A percentile compares a stretch with the other conserved stretches of the same genome.
Conservation (phyloP, 2,888 invertebrate species). For the Cephalotes varians region DNA sequence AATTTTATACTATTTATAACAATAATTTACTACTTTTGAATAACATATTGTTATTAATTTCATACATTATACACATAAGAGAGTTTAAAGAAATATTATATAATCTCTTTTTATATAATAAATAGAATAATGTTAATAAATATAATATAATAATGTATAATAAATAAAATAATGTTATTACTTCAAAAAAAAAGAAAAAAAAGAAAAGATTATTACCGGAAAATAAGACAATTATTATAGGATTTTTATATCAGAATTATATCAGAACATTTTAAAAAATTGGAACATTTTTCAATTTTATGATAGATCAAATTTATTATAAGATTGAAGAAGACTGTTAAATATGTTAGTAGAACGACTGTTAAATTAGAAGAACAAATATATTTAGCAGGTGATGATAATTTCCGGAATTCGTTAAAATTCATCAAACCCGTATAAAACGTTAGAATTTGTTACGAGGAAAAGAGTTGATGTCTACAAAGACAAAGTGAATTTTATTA, state of each 20-base stretch:
- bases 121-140: conserved; percentile 4
- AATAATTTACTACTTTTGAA: not conserved
- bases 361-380: not conserved
- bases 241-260: not conserved
- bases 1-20: not conserved
- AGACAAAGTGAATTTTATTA: conserved; percentile 66
- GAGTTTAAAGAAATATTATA: not conserved
- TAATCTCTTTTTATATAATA: too few species aligned
- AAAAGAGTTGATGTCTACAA: conserved; percentile 47
- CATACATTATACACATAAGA: not conserved
- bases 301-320: not conserved
- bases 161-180: not conserved
- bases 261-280: not conserved
- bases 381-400: conserved; percentile 9
- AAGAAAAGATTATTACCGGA: too few species aligned
- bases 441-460: conserved; percentile 16
- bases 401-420: conserved; percentile 36
- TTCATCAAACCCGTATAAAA: conserved; percentile 23
- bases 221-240: not conserved
- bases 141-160: too few species aligned
- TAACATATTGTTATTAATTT: not conserved
- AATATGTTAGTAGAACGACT: too few species aligned
- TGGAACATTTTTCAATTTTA: not conserved
- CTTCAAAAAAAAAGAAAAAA: not conserved
- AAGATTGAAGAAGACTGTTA: not conserved